Conservation (phyloP, 1,140 invertebrate genomes). For the Aplysia californica region DNA sequence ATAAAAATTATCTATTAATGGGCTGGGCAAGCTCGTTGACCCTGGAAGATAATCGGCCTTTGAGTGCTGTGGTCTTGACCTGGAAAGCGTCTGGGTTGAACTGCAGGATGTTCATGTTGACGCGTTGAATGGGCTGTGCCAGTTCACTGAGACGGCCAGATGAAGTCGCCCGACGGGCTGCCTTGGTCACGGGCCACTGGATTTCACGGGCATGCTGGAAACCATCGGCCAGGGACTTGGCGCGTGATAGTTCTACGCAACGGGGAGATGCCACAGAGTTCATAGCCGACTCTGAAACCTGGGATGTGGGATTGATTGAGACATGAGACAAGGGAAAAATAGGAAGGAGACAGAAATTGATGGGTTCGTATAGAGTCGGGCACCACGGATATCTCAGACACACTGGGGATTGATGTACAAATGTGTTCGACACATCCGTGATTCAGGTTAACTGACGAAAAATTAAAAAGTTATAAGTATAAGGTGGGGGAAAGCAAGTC, state of each 20-base stretch:
- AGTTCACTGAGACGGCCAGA: conserved; percentile 49
- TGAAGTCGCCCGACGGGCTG: conserved; percentile 49
- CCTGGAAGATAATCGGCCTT: conserved; percentile 48
- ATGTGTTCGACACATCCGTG: too few species aligned
- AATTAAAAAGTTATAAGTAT: too few species aligned
- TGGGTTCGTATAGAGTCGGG: too few species aligned
- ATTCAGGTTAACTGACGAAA: too few species aligned
- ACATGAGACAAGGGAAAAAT: too few species aligned
- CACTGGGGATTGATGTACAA: too few species aligned
- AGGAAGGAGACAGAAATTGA: too few species aligned
- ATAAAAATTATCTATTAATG: conserved; percentile 52
- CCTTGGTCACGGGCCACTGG: conserved; percentile 47
- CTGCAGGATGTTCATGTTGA: conserved; percentile 60
- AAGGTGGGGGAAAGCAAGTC: too few species aligned
- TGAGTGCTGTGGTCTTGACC: conserved; percentile 56
- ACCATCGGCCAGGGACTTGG: conserved; percentile 51
- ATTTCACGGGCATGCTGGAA: conserved; percentile 51
- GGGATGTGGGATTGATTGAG: not conserved
- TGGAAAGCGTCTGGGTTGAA: conserved; percentile 63
- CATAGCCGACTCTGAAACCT: conserved; percentile 48
- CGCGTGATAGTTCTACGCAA: conserved; percentile 50
- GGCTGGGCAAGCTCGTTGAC: conserved; percentile 52
- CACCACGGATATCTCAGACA: too few species aligned
- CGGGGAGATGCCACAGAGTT: conserved; percentile 51
- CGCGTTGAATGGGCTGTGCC: conserved; percentile 51